Evolutionary conservation across 2,113 vertebrate species (phyloP), one percentile per base, ranked within the genome.

Genomic region (Grammomys surdaster): DNA sequence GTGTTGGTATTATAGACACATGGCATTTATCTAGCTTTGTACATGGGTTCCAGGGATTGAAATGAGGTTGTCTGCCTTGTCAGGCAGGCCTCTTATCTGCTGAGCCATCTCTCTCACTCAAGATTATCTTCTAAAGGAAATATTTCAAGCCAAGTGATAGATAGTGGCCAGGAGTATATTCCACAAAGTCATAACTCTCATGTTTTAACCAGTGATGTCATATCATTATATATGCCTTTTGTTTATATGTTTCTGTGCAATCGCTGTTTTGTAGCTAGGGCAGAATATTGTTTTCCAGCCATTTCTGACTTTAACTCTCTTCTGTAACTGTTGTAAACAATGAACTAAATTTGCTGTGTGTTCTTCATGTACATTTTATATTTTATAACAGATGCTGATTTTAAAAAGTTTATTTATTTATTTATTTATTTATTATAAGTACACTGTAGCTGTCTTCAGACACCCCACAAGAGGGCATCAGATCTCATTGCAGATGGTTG

Each of bases 101-200:
- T 63, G 54, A 84, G 56, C 6, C 22, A 43, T 84, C 54, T 26
- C 36, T 20, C 28, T 24, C 20, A 77, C 12, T 16, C 56, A 48
- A 69, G 17, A 65, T 65, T 86, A 3, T n/a, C 63, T 69, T 87
- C 93, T 84, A n/a, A 65, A 90, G 48, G 7, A 54, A 76, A 48
- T 81, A 90, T 88, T 92, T 82, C 58, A 90, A 65, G 63, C 19
- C 63, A 48, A 89, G 87, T 94, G 81, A 51, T 46, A 88, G 22
- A 77, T 3, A 56, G 13, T 43, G n/a, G 24, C 14, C 7, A 14
- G 46, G n/a, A 69, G 13, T 9, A 86, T 46, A 81, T 43, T 16
- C 40, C n/a, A 10, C 40, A 22, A 46, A 67, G 36, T 43, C 56
- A 67, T 5, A 60, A 26, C 7, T 84, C 0, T 73, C 40, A 16